Evolutionary conservation across 1,140 invertebrate genomes (phyloP), one percentile per base, ranked within the genome.

Genomic region (Lasioglossum albipes): DNA sequence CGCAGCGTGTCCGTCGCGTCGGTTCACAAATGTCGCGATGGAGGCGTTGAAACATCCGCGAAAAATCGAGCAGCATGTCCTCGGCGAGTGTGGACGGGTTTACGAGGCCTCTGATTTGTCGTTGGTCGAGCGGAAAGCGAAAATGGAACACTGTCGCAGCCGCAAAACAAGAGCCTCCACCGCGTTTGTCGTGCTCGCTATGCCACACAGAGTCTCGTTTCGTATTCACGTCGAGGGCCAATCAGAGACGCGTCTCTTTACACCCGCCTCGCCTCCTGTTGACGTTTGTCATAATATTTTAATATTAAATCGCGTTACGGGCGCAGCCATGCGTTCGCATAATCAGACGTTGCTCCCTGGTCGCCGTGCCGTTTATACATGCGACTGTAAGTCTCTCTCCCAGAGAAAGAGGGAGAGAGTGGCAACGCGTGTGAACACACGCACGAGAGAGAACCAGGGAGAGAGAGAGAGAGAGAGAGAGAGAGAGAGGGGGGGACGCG

Each of bases 201-300:
- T 62, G 45, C 67, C 62, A 1, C 45, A 31, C 82, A 9, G 45
- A 49, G 64, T 83, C 84, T 91, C 91, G 89, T 93, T 93, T 93
- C 88, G 91, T 93, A 93, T 93, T 93, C 93, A 91, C 90, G 88
- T 85, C 85, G 87, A 82, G 88, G 86, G 90, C 91, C 93, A 93
- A 93, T 93, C 93, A 93, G 89, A 84, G 84, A 69, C 87, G 84
- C 87, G 84, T 89, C 90, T 90, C 90, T 91, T 90, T 87, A 86
- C 85, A 82, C 83, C 86, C 88, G 84, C 85, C 52, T 54, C 52
- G 52, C 52, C 91, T 91, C 90, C 89, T 93, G 91, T 93, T 93
- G 92, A 93, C 93, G 90, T 93, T 93, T 93, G 92, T 93, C 92
- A 93, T 93, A 93, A 93, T 93, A 93, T 93, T 93, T 93, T 93